These are phyloP conservation scores for Antheraea mylitta DNA, from an alignment of 1,140 invertebrate species.

Conservation along the genomic window DNA sequence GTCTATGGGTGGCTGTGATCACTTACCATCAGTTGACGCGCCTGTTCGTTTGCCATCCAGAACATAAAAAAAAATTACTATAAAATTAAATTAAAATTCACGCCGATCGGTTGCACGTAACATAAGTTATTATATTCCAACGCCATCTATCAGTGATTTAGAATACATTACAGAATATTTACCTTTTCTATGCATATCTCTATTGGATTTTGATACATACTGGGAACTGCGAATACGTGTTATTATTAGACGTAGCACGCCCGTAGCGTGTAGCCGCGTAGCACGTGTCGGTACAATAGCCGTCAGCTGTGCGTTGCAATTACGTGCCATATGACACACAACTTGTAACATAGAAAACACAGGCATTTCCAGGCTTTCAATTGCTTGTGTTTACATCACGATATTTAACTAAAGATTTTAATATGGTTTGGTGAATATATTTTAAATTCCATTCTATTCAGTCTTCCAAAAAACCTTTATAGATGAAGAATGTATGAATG, in stretches of 20 bases:
- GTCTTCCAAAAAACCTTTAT: not conserved
- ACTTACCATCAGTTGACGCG: no score
- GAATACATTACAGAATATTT: no score
- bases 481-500: not conserved
- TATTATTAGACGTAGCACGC: constrained; percentile 28
- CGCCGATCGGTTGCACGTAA: no score
- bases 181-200: not conserved
- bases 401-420: not conserved
- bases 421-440: not conserved
- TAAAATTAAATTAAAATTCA: no score
- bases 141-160: no score
- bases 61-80: no score
- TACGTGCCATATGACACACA: constrained; percentile 60
- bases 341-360: constrained; percentile 46
- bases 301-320: constrained; percentile 65
- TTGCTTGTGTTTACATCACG: constrained; percentile 36
- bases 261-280: constrained; percentile 43
- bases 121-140: no score
- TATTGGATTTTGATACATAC: not conserved
- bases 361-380: not conserved
- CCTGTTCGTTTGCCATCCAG: no score
- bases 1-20: no score
- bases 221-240: not conserved
- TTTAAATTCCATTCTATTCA: not conserved
- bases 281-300: constrained; percentile 37